Evolutionary conservation across 2,888 invertebrate genomes (phyloP), one percentile per base, ranked within the genome.

Genomic region (Ormia ochracea): DNA sequence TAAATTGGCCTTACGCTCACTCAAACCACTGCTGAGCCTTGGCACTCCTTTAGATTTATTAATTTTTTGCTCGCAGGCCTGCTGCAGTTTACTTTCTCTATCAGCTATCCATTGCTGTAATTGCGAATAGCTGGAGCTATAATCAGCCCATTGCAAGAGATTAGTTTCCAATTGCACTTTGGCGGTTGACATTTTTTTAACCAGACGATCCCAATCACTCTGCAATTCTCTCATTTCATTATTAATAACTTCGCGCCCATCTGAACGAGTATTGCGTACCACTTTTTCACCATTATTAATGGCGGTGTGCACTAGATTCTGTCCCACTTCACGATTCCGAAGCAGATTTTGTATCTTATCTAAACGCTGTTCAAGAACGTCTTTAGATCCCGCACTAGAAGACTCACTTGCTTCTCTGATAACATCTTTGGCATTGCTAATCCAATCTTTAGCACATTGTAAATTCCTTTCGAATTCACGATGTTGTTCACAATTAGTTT

Each of bases 71-170:
- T 96, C 96, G 84, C 94, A 94, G 59, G 96, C 96, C 91, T 97
- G 95, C 90, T 96, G 96, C 56, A 97, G 89, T 90, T 97, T 96
- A 4, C 96, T 96, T 91, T 98, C 97, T 84, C 97, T 93, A 85
- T 98, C 98, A 33, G 94, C 94, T 78, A 98, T 96, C 97, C 98
- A 98, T 92, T 97, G 96, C 86, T 97, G 95, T 23, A 98, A 90
- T 88, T 97, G 97, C 17, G 95, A 94, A 88, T 96, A 97, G 74
- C 96, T 97, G 68, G 97, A 97, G 87, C 96, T 97, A 88, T 97
- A 98, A 87, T 98, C 97, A 6, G 97, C 96, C 98, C 98, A 98
- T 92, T 98, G 97, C 43, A 98, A 91, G 12, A 97, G 91, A 83
- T 95, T 94, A 0, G 96, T 96, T 89, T 98, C 98, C 38, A 98